These are phyloP conservation scores for Pelosia muscerda DNA, from an alignment of 2,888 invertebrate genomes.

Conservation along the genomic window DNA sequence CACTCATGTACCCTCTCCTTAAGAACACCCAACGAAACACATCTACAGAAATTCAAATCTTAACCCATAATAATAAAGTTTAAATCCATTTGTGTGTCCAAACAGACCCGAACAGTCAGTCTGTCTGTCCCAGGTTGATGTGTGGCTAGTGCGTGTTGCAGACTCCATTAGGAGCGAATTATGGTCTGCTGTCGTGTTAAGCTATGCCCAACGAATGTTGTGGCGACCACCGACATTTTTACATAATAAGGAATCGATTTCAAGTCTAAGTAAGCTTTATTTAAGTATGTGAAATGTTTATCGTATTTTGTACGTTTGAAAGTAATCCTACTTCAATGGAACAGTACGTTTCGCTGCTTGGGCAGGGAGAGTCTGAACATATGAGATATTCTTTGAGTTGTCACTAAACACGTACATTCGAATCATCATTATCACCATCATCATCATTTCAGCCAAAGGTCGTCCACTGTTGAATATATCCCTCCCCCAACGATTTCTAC, in stretches of 20 bases:
- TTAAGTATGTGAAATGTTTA: constrained; percentile 19
- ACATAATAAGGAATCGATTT: constrained; percentile 55
- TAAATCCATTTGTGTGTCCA: constrained; percentile 50
- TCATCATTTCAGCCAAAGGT: no score
- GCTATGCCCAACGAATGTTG: constrained; percentile 63
- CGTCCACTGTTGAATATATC: no score
- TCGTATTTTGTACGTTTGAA: constrained; percentile 10
- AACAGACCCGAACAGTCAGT: constrained; percentile 55
- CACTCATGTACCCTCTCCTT: constrained; percentile 48
- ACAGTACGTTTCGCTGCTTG: no score
- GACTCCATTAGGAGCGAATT: constrained; percentile 80
- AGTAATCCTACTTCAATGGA: no score
- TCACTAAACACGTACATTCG: background rate
- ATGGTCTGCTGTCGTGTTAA: constrained; percentile 72
- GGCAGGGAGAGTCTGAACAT: background rate
- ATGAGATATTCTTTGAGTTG: background rate
- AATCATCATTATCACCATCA: background rate
- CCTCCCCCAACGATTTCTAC: no score
- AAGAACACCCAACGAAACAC: constrained; percentile 41
- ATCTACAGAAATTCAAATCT: constrained; percentile 31
- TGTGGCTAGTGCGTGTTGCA: constrained; percentile 77
- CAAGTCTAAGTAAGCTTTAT: constrained; percentile 23
- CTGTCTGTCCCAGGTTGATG: constrained; percentile 74
- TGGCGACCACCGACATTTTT: constrained; percentile 73
- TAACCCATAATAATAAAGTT: constrained; percentile 52